phyloP scores from a whole-genome alignment of 2,113 vertebrate genomes.

The Cynocephalus volans region DNA sequence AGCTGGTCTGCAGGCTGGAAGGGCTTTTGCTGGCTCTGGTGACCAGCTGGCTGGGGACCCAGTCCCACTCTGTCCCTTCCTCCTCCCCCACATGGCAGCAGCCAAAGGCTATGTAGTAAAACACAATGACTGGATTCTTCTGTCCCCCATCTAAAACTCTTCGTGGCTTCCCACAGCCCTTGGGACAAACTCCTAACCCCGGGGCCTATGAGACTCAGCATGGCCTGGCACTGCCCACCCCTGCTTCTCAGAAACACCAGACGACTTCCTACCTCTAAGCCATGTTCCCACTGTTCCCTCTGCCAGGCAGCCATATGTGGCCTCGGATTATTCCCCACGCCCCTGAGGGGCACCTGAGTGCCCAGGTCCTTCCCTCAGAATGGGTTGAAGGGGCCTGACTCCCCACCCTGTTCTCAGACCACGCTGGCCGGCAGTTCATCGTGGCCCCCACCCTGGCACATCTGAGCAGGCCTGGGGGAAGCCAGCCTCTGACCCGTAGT shows the following conservation, averaged over 20 bases:
- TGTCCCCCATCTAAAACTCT: not conserved
- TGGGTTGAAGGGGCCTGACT: not conserved
- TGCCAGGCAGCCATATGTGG: not conserved
- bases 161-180: not conserved
- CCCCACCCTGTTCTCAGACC: not conserved
- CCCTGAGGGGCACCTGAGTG: not conserved
- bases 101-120: not conserved
- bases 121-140: not conserved
- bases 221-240: not conserved
- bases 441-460: not conserved
- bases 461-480: not conserved
- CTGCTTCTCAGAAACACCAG: not conserved
- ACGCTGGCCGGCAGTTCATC: not conserved
- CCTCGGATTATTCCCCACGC: not conserved
- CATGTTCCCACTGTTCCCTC: not conserved
- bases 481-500: not conserved
- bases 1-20: slow-evolving; percentile 2
- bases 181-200: not conserved
- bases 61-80: not conserved
- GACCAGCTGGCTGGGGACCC: not conserved
- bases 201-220: not conserved
- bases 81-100: not conserved
- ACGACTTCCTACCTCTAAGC: not conserved
- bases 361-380: not conserved
- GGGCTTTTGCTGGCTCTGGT: not conserved